Evolutionary conservation across 2,113 vertebrate genomes (phyloP).

Genomic region (Xerus inauris): DNA sequence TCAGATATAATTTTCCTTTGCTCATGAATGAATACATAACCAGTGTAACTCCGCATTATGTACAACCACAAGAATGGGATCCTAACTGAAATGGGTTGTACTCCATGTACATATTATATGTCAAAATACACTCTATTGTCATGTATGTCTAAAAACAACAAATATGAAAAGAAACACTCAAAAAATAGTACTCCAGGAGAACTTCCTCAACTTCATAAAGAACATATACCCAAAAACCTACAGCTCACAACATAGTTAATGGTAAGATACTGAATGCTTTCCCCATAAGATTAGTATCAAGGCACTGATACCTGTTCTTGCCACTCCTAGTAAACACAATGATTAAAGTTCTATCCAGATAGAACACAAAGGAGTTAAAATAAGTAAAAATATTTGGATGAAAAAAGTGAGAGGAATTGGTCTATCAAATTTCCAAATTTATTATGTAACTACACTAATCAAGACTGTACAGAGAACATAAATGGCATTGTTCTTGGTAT

Average conservation of each 20-base stretch:
- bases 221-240: not conserved
- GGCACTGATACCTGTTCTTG: not conserved
- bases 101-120: too few species aligned
- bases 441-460: not conserved
- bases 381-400: not conserved
- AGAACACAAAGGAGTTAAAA: not conserved
- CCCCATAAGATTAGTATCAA: not conserved
- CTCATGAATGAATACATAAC: too few species aligned
- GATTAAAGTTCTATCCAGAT: not conserved
- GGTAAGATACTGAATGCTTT: not conserved
- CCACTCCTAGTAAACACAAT: not conserved
- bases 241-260: not conserved
- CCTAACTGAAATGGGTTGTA: too few species aligned
- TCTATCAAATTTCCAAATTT: not conserved
- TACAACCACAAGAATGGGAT: too few species aligned
- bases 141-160: too few species aligned
- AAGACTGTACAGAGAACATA: not conserved
- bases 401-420: not conserved
- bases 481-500: not conserved
- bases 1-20: too few species aligned
- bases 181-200: not conserved
- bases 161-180: too few species aligned
- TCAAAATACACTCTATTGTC: too few species aligned
- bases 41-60: too few species aligned
- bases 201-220: not conserved